Evolutionary conservation across 2,888 invertebrate species (phyloP), one percentile per base, ranked within the genome.

Genomic region (Lutraria lutraria): DNA sequence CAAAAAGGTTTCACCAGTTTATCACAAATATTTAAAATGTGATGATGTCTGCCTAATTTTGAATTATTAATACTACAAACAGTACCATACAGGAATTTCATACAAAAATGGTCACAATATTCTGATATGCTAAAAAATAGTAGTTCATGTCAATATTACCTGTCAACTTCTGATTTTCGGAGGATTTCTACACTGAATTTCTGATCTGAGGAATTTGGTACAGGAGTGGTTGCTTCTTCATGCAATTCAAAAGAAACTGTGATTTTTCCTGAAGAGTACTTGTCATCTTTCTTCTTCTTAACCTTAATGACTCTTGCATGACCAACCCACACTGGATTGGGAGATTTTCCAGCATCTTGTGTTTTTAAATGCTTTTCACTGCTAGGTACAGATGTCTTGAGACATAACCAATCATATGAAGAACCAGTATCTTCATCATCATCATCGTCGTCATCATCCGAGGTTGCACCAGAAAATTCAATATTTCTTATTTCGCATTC

Each of bases 401-500:
- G 63, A 29, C 87, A 87, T 29, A 87, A 43, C 87, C 87, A 87
- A 60, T 87, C 87, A 52, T 87, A 87, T 8, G 87, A 87, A 15
- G 12, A 52, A n/a, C 79, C 56, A 21, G 15, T 15, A 13, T 76
- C 81, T 25, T 15, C 6, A 16, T 82, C 85, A 80, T 72, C 72
- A 15, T 76, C 68, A 56, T 72, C 87, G 1, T 82, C 82, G 15
- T 92, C 92, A 53, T 88, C 85, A 16, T 91, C 90, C 15, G 87
- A 83, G 21, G 81, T 81, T 43, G 83, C 84, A 34, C 92, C 92
- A 3, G 90, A 90, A 81, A 94, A 90, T 21, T 94, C 93, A 53
- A 94, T 93, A 72, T 94, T 92, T 72, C 94, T 90, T 10, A 92
- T 79, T 29, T 89, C 90, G 84, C 93, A 93, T 87, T 87, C 93